Conservation (phyloP, 2,888 invertebrate genomes). For the Thecocarcelia acutangulata region DNA sequence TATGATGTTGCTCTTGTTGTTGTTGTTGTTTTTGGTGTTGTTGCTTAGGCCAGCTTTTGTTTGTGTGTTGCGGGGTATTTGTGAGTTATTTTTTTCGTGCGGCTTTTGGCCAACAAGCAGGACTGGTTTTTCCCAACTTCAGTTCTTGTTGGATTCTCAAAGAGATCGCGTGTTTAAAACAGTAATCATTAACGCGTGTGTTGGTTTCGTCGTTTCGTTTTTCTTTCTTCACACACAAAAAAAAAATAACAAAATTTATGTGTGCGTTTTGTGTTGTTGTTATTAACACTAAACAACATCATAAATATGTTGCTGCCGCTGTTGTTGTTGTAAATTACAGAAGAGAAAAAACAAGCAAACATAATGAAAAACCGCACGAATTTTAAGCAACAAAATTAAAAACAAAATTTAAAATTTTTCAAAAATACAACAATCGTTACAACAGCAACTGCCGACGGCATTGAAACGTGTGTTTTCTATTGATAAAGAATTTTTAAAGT, state of each 20-base stretch:
- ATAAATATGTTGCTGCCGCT: conserved; percentile 42
- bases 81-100: conserved; percentile 58
- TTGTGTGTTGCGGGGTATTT: conserved; percentile 43
- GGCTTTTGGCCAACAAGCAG: conserved; percentile 76
- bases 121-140: conserved; percentile 81
- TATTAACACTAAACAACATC: conserved; percentile 34
- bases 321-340: conserved; percentile 39
- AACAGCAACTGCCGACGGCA: conserved; percentile 57
- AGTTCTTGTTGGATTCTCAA: conserved; percentile 82
- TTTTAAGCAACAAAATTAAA: conserved; percentile 32
- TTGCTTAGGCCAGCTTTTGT: conserved; percentile 37
- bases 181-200: conserved; percentile 67
- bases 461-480: neutral
- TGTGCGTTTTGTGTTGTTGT: conserved; percentile 51
- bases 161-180: conserved; percentile 76
- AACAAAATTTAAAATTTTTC: conserved; percentile 32
- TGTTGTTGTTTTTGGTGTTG: conserved; percentile 33
- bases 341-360: conserved; percentile 31
- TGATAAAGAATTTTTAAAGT: neutral
- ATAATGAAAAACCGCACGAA: conserved; percentile 44
- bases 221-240: conserved; percentile 36
- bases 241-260: conserved; percentile 41
- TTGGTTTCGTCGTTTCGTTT: conserved; percentile 59
- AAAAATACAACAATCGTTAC: conserved; percentile 3
- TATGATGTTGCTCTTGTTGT: conserved; percentile 36